These are phyloP conservation scores for Lobophora halterata DNA, from an alignment of 2,888 invertebrate genomes.

Conservation along the genomic window DNA sequence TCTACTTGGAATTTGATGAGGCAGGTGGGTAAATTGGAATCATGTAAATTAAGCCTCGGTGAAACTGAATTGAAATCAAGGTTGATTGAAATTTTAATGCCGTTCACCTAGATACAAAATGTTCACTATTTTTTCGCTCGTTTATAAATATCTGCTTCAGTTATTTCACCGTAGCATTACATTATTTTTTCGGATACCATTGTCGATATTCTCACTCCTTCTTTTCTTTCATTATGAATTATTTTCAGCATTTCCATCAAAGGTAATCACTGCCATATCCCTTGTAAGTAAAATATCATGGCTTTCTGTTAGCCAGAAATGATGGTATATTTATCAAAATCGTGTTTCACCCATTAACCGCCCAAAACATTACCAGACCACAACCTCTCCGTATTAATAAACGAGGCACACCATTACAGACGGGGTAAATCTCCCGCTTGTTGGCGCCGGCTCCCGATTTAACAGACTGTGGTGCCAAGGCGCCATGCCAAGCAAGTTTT, in stretches of 20 bases:
- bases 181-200: too few species aligned
- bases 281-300: too few species aligned
- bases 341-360: constrained; percentile 53
- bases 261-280: constrained; percentile 24
- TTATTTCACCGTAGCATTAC: too few species aligned
- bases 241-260: too few species aligned
- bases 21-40: constrained; percentile 27
- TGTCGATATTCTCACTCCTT: constrained; percentile 4
- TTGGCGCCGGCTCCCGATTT: constrained; percentile 63
- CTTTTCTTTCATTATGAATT: not conserved
- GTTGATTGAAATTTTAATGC: constrained; percentile 21
- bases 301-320: constrained; percentile 41
- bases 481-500: constrained; percentile 64
- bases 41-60: constrained; percentile 19
- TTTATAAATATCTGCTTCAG: too few species aligned
- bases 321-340: constrained; percentile 50
- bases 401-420: constrained; percentile 54
- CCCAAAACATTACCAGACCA: constrained; percentile 50
- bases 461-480: constrained; percentile 61
- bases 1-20: constrained; percentile 23
- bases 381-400: constrained; percentile 57
- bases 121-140: too few species aligned
- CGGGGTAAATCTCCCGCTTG: constrained; percentile 58
- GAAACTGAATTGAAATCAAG: constrained; percentile 19
- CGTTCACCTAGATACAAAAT: too few species aligned